Conservation (phyloP, 2,113 vertebrate species). For the Mus pahari region DNA sequence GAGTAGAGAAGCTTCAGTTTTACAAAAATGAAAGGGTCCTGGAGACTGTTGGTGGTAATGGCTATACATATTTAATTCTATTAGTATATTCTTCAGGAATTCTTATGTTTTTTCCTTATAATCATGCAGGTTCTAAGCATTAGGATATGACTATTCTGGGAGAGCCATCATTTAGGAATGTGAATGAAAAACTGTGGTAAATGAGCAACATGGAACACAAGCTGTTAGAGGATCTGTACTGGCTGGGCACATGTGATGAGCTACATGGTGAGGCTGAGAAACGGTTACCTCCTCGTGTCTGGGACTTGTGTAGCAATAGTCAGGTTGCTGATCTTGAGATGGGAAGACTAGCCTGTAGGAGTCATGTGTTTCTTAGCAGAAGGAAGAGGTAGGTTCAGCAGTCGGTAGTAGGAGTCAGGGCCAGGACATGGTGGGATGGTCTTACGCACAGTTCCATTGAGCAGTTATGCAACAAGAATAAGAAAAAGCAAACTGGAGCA, state of each 20-base stretch:
- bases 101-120: not conserved
- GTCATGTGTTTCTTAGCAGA: not conserved
- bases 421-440: not conserved
- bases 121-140: not conserved
- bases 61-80: not conserved
- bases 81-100: not conserved
- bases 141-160: not conserved
- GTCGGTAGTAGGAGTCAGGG: not conserved
- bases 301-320: too few species aligned
- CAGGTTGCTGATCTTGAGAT: not conserved
- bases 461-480: not conserved
- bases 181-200: not conserved
- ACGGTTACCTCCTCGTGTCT: too few species aligned
- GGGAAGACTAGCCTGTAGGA: not conserved
- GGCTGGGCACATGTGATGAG: not conserved
- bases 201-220: not conserved
- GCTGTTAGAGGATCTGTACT: not conserved
- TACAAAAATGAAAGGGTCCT: not conserved
- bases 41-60: not conserved
- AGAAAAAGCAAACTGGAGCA: not conserved
- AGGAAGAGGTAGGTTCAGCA: not conserved
- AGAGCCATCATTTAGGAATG: not conserved
- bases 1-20: not conserved
- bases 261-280: not conserved
- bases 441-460: not conserved